Base-by-base conservation (phyloP, 2,113 vertebrate species). In the Corapipo altera region DNA sequence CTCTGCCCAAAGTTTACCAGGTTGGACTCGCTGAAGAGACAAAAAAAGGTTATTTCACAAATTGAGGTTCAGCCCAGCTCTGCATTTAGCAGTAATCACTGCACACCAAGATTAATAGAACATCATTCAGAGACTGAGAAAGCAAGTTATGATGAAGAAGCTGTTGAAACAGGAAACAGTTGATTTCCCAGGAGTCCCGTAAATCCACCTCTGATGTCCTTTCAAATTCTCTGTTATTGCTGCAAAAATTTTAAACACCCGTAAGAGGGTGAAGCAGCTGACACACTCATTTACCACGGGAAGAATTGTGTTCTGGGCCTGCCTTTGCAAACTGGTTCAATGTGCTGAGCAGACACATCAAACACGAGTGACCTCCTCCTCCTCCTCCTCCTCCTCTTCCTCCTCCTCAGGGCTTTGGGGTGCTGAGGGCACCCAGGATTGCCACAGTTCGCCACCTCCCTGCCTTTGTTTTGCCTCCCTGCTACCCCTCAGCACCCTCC, bases 131-230 rank as follows among this genome's bases (percentile, higher is more conserved):
- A 48, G 93, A 58, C 85, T 76, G 87, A 93, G 91, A 91, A 55
- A 91, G 95, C 85, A 52, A 96, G 92, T 62, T 66, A 59, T 94
- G 97, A 96, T 96, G 95, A 95, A 97, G 96, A 97, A 96, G 97
- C 93, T 95, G 93, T 93, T 95, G 95, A 69, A 96, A 96, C 86
- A 92, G 96, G 96, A 97, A 97, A n/a, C 92, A 82, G 88, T 93
- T 97, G 96, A 97, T 97, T 97, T 97, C 97, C 97, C 97, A 59
- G 54, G 95, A 88, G 95, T 58, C 86, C 92, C 1, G 32, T 95
- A 95, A 97, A 96, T 97, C 95, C 95, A 78, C 69, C 92, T 66
- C 91, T 62, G 91, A 91, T 95, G 95, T 96, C 94, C 95, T 96
- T 96, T 95, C 91, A 49, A 95, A 97, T 95, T 95, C 92, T 80